phyloP scores from a whole-genome alignment of 2,888 invertebrate genomes.

The Lingula anatina region DNA sequence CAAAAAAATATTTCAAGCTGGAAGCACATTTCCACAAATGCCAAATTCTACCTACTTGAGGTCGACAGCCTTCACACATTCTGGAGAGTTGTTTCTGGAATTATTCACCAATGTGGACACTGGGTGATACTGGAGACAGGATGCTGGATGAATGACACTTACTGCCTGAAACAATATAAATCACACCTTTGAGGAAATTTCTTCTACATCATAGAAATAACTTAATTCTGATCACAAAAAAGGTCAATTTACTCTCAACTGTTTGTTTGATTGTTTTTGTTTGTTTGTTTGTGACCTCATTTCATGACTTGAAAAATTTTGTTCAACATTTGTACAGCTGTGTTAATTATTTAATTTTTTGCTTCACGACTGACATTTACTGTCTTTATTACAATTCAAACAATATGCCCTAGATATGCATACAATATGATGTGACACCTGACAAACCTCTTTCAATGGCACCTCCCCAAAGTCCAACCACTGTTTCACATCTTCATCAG shows the following conservation, averaged over 20 bases:
- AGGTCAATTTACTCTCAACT: no score
- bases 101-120: slow-evolving; percentile 70
- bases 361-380: no score
- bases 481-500: slow-evolving; percentile 58
- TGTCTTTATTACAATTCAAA: no score
- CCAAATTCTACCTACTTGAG: slow-evolving; percentile 26
- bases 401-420: no score
- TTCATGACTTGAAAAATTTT: no score
- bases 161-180: slow-evolving; percentile 27
- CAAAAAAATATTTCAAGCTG: neutral
- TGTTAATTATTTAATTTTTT: no score
- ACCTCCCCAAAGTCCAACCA: slow-evolving; percentile 44
- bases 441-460: slow-evolving; percentile 32
- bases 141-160: slow-evolving; percentile 43
- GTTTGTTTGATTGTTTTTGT: no score
- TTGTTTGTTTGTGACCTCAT: no score
- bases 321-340: no score
- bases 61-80: slow-evolving; percentile 50
- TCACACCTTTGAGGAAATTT: no score
- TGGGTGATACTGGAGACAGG: slow-evolving; percentile 62
- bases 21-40: neutral
- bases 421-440: neutral
- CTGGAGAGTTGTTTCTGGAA: slow-evolving; percentile 62
- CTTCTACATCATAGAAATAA: no score
- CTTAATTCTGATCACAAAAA: no score